These are phyloP conservation scores for Ptychochromis oligacanthus DNA, from an alignment of 2,113 vertebrate species.

Conservation along the genomic window DNA sequence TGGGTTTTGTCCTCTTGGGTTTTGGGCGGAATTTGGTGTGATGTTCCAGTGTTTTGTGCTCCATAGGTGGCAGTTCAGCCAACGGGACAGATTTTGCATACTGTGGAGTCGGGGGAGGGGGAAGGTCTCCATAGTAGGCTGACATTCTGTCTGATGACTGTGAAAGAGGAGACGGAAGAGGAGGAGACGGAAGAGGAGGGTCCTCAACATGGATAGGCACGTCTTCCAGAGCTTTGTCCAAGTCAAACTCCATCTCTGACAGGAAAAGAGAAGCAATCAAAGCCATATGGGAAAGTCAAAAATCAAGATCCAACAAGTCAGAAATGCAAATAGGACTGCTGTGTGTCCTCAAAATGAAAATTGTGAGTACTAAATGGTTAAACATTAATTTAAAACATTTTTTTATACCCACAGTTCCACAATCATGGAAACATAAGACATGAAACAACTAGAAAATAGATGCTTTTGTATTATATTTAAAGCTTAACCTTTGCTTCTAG, in stretches of 20 bases:
- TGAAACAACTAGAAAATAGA: neutral
- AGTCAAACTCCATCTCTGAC: conserved; percentile 95
- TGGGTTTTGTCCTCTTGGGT: conserved; percentile 87
- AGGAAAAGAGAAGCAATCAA: neutral
- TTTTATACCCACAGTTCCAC: neutral
- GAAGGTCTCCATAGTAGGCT: conserved; percentile 7
- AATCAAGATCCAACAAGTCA: no score
- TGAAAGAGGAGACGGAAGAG: conserved; percentile 52
- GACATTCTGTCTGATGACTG: conserved; percentile 26
- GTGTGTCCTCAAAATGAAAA: neutral
- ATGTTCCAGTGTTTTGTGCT: conserved; percentile 87
- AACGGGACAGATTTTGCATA: conserved; percentile 78
- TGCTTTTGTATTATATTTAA: no score
- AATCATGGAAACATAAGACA: accelerated
- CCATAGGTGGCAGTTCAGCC: conserved; percentile 84
- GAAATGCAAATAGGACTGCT: accelerated
- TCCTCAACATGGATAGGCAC: conserved; percentile 93
- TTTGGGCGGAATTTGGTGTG: conserved; percentile 91
- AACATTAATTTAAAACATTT: neutral
- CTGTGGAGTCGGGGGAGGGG: conserved; percentile 40
- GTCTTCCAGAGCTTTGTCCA: conserved; percentile 95
- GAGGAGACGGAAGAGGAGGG: conserved; percentile 72
- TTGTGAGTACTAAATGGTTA: no score
- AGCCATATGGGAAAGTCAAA: accelerated
- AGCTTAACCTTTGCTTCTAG: no score